These are phyloP conservation scores for Oeneis ivallda DNA, from an alignment of 2,888 invertebrate species.

Conservation along the genomic window DNA sequence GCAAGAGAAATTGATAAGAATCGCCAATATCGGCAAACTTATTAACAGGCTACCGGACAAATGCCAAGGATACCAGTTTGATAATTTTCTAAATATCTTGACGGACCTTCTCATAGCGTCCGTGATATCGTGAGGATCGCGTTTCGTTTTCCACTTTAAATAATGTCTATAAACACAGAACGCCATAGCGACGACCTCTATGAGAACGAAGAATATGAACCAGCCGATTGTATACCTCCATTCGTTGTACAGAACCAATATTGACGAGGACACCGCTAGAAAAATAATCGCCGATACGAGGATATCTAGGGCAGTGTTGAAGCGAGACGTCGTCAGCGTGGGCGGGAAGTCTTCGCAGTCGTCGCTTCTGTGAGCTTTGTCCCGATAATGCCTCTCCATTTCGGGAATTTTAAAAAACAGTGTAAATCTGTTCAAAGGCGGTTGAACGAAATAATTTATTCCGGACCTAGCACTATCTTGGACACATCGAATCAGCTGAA, in stretches of 20 bases:
- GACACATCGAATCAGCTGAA: conserved; percentile 92
- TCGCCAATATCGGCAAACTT: conserved; percentile 90
- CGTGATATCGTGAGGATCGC: conserved; percentile 54
- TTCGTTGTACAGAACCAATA: conserved; percentile 85
- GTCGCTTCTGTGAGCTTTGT: conserved; percentile 89
- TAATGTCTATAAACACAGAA: conserved; percentile 84
- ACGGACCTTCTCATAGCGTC: conserved; percentile 60
- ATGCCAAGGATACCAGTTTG: conserved; percentile 95
- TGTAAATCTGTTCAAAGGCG: conserved; percentile 90
- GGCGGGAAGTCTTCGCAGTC: conserved; percentile 86
- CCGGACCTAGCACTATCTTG: conserved; percentile 93
- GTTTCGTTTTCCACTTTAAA: conserved; percentile 73
- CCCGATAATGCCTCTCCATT: conserved; percentile 91
- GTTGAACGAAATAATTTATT: conserved; percentile 91
- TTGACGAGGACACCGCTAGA: conserved; percentile 84
- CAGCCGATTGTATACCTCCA: conserved; percentile 83
- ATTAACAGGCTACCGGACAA: conserved; percentile 90
- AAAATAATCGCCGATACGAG: conserved; percentile 91
- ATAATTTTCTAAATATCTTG: conserved; percentile 76
- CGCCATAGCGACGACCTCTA: conserved; percentile 85
- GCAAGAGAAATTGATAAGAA: conserved; percentile 89
- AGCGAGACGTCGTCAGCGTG: conserved; percentile 93
- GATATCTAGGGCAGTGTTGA: conserved; percentile 94
- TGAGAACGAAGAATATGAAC: conserved; percentile 83
- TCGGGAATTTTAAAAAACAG: conserved; percentile 90